A percentile compares a stretch with the other conserved stretches of the same genome.
Conservation (phyloP, 2,888 invertebrate genomes). For the Cephus pulcher region DNA sequence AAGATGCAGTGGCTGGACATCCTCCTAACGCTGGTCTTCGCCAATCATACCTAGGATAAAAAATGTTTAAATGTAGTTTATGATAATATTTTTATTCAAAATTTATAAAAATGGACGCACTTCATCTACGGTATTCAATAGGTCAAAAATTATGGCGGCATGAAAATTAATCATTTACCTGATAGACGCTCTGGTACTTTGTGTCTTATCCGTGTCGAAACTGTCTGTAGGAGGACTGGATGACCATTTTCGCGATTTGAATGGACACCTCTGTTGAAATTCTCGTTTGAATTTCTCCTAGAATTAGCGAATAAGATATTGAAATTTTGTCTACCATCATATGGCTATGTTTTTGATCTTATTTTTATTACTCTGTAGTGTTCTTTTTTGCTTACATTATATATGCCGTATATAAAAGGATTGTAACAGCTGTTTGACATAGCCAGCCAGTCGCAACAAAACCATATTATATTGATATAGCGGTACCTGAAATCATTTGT, state of each 20-base stretch:
- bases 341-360: neutral
- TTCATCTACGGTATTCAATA: neutral
- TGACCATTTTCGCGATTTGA: constrained; percentile 63
- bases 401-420: constrained; percentile 90
- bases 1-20: constrained; percentile 42
- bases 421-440: constrained; percentile 93
- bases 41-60: constrained; percentile 46
- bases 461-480: constrained; percentile 88
- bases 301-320: constrained; percentile 25
- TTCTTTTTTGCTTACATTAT: constrained; percentile 78
- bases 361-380: neutral
- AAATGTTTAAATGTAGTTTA: neutral
- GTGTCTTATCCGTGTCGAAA: constrained; percentile 52
- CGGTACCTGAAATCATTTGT: constrained; percentile 72
- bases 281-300: constrained; percentile 86
- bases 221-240: constrained; percentile 50
- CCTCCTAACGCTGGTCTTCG: constrained; percentile 40
- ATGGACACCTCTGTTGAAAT: constrained; percentile 78
- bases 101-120: neutral
- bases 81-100: neutral
- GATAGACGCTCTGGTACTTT: constrained; percentile 48
- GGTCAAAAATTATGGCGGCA: neutral
- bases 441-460: constrained; percentile 87
- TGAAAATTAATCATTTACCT: constrained; percentile 33
- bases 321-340: neutral